Percentiles rank a stretch among this genome's conserved stretches.
These are phyloP conservation scores for Bellardia pandia DNA, from an alignment of 2,888 invertebrate genomes.

Conservation along the genomic window DNA sequence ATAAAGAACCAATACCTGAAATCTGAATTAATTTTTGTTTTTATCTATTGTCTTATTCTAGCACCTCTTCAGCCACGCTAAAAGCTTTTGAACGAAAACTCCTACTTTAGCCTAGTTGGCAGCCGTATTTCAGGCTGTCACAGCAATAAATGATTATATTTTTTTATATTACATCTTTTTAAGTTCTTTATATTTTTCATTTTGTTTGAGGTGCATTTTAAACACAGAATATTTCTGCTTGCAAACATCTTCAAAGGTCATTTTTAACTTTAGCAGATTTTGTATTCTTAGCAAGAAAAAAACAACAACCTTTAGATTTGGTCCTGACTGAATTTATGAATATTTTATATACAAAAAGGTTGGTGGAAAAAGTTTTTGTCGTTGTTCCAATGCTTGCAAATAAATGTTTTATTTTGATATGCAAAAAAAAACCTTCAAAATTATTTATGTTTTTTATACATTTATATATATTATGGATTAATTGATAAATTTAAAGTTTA, in stretches of 20 bases:
- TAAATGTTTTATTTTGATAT: too few species aligned
- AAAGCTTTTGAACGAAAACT: constrained; percentile 15
- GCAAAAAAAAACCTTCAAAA: too few species aligned
- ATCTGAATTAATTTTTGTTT: not conserved
- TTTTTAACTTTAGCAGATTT: not conserved
- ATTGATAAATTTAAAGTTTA: too few species aligned
- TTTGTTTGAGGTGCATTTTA: not conserved
- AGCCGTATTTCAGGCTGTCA: constrained; percentile 22
- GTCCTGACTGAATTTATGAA: not conserved
- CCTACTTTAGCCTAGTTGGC: constrained; percentile 2
- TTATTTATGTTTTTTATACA: too few species aligned
- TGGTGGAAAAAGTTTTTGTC: not conserved
- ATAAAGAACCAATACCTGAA: constrained; percentile 8
- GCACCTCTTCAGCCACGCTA: not conserved
- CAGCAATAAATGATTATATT: not conserved
- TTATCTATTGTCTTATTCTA: not conserved
- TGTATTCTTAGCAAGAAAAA: not conserved
- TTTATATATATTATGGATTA: too few species aligned
- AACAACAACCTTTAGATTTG: not conserved
- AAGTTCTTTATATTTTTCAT: not conserved
- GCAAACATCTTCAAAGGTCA: not conserved
- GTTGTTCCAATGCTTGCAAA: too few species aligned
- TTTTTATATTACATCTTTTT: not conserved
- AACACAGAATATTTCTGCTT: not conserved
- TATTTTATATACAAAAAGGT: not conserved